Conservation (phyloP, 2,113 vertebrate species). For the Leiothrix lutea region DNA sequence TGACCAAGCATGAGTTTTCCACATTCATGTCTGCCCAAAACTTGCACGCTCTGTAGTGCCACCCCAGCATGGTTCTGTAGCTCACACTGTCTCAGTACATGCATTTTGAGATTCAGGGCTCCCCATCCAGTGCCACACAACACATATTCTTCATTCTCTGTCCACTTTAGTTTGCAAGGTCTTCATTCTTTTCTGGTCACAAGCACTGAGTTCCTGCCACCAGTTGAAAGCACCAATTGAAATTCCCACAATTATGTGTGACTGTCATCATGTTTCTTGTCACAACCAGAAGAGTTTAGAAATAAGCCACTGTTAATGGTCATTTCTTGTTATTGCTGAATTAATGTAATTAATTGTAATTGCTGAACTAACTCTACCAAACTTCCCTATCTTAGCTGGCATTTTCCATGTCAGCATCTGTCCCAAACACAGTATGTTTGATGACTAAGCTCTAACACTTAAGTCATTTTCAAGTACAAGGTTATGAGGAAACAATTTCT, state of each 20-base stretch:
- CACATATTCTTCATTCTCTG: not conserved
- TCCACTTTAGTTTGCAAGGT: not conserved
- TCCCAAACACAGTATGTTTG: not conserved
- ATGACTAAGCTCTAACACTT: not conserved
- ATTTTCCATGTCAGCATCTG: not conserved
- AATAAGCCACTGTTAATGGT: not conserved
- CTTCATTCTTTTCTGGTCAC: not conserved
- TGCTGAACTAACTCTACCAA: not conserved
- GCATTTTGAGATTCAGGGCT: not conserved
- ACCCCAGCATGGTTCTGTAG: not conserved
- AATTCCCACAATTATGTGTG: accelerated
- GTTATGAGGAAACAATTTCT: not conserved
- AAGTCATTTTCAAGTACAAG: not conserved
- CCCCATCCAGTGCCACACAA: not conserved
- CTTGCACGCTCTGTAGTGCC: not conserved
- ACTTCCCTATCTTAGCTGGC: not conserved
- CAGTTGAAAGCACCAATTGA: not conserved
- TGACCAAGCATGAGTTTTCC: not conserved
- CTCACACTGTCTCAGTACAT: not conserved
- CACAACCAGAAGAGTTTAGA: not conserved
- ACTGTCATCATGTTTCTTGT: not conserved
- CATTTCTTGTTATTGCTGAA: not conserved
- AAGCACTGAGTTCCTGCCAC: not conserved
- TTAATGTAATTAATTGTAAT: not conserved
- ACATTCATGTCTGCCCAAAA: not conserved